Percentiles rank a stretch among this genome's conserved stretches.
These are phyloP conservation scores for Tinea trinotella DNA, from an alignment of 2,888 invertebrate species.

Conservation along the genomic window DNA sequence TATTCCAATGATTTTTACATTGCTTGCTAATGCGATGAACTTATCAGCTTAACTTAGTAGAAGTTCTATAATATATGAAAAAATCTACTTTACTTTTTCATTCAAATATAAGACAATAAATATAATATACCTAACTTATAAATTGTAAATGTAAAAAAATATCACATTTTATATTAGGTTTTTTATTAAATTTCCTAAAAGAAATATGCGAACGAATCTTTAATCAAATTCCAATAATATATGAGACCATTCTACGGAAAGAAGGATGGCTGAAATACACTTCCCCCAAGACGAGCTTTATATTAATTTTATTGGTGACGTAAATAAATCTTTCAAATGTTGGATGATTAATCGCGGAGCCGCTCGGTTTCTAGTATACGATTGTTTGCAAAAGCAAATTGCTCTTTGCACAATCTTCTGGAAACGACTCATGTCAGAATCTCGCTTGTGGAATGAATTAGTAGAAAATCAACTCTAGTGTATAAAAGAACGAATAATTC, in stretches of 20 bases:
- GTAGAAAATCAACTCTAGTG: constrained; percentile 12
- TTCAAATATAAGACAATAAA: too few species aligned
- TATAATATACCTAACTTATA: too few species aligned
- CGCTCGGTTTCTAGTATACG: background rate
- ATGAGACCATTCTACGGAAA: background rate
- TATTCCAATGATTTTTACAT: too few species aligned
- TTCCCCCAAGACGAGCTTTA: constrained; percentile 6
- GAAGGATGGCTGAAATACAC: background rate
- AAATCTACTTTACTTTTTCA: too few species aligned
- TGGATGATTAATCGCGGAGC: constrained; percentile 16
- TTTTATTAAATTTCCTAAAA: too few species aligned
- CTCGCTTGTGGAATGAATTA: constrained; percentile 13
- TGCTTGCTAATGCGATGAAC: too few species aligned
- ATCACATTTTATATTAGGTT: too few species aligned
- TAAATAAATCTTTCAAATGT: constrained; percentile 17
- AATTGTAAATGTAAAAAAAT: too few species aligned
- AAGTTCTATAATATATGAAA: too few species aligned
- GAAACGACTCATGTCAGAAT: constrained; percentile 15
- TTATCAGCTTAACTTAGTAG: background rate
- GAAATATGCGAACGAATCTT: background rate
- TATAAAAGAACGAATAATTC: background rate
- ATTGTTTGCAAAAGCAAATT: constrained; percentile 19
- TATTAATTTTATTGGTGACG: constrained; percentile 18
- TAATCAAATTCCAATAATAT: background rate
- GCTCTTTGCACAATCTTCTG: constrained; percentile 19